These are phyloP conservation scores for Hyposmocoma kahamanoa DNA, from an alignment of 1,140 invertebrate genomes.

Conservation along the genomic window DNA sequence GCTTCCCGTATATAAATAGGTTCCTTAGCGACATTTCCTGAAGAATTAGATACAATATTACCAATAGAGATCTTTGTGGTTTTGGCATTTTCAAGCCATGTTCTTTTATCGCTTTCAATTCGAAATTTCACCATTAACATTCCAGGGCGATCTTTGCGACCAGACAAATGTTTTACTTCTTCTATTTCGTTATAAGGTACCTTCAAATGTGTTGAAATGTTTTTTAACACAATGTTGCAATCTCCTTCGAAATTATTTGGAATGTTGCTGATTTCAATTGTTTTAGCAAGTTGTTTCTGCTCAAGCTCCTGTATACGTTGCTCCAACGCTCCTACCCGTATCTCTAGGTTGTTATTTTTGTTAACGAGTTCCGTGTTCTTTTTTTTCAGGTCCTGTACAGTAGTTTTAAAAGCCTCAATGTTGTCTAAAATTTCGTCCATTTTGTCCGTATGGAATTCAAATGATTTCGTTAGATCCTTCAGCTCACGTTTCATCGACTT, in stretches of 20 bases:
- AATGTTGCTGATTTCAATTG: not conserved
- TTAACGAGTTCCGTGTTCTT: not conserved
- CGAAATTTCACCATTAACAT: not conserved
- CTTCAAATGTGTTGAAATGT: not conserved
- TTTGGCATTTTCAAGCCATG: not conserved
- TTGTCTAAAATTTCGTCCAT: not conserved
- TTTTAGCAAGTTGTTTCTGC: not conserved
- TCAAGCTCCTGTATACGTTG: not conserved
- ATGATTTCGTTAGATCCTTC: not conserved
- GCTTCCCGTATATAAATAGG: not conserved
- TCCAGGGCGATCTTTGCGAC: not conserved
- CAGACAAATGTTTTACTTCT: not conserved
- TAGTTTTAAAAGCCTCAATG: not conserved
- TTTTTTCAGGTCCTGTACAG: not conserved
- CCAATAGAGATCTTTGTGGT: not conserved
- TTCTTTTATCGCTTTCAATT: not conserved
- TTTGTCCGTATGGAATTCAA: not conserved
- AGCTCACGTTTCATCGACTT: not conserved
- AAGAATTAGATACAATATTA: not conserved
- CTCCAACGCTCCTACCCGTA: not conserved
- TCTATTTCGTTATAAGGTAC: not conserved
- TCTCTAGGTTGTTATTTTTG: not conserved
- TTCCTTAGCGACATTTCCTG: not conserved
- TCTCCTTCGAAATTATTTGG: not conserved
- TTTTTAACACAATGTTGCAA: not conserved